Percentiles rank a stretch among this genome's conserved stretches.
Evolutionary conservation across 2,888 invertebrate genomes (phyloP).

Genomic region (Polymixis lichenea): DNA sequence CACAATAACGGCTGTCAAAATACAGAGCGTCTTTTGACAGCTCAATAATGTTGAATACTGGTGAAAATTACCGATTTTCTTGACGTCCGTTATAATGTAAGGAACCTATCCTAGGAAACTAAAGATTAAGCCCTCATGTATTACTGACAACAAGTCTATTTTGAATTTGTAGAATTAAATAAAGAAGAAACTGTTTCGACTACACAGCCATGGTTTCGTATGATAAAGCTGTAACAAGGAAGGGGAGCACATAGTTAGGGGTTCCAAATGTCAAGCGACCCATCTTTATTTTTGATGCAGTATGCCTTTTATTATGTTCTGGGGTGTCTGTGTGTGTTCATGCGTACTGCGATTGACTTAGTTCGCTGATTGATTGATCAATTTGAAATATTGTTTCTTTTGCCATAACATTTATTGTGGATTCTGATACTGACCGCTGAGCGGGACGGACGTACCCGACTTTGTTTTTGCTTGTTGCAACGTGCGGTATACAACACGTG

Average conservation of each 20-base stretch:
- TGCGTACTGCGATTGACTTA: neutral
- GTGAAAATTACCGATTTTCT: too few species aligned
- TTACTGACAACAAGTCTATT: neutral
- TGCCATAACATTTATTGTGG: neutral
- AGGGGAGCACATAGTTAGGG: conserved; percentile 34
- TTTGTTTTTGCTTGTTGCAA: too few species aligned
- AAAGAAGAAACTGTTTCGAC: neutral
- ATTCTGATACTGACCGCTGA: too few species aligned
- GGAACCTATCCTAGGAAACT: too few species aligned
- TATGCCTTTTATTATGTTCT: conserved; percentile 15
- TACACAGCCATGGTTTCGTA: neutral
- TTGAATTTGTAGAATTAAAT: neutral
- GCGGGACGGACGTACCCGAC: too few species aligned
- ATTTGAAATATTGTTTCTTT: neutral
- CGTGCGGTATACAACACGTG: too few species aligned
- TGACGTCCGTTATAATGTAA: too few species aligned
- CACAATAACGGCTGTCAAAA: too few species aligned
- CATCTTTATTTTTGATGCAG: conserved; percentile 17
- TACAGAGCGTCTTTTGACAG: too few species aligned
- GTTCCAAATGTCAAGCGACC: conserved; percentile 39
- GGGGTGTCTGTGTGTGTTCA: neutral
- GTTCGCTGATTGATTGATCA: neutral
- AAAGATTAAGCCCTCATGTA: neutral
- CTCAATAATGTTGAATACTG: too few species aligned
- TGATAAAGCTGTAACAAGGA: conserved; percentile 19